Evolutionary conservation across 2,113 vertebrate species (phyloP).

Genomic region (Halichoerus grypus): DNA sequence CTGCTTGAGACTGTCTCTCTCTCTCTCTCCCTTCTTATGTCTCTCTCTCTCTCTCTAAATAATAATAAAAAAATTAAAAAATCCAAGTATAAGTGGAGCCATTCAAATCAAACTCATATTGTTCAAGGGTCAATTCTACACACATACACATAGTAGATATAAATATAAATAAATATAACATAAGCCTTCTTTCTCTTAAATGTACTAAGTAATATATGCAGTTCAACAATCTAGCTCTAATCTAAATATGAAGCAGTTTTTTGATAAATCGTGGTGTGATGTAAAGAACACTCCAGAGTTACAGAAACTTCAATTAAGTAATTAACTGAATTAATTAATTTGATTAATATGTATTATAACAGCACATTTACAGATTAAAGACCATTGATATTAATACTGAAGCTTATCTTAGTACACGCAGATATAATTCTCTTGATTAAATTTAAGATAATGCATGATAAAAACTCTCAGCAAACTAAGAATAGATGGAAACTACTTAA

Average conservation of each 20-base stretch:
- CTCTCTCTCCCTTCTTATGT: not conserved
- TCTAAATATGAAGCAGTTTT: not conserved
- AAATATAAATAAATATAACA: not conserved
- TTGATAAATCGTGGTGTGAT: not conserved
- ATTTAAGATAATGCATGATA: not conserved
- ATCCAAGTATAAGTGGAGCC: not conserved
- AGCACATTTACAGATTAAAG: not conserved
- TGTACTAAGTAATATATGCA: not conserved
- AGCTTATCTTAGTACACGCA: not conserved
- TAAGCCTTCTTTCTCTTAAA: not conserved
- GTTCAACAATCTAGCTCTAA: not conserved
- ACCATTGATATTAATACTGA: not conserved
- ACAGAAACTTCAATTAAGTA: slow-evolving; percentile 5
- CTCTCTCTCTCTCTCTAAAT: not conserved
- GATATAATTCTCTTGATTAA: not conserved
- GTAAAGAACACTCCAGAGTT: not conserved
- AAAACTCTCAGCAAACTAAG: not conserved
- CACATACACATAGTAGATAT: not conserved
- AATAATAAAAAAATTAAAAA: not conserved
- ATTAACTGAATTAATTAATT: not conserved
- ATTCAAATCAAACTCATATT: not conserved
- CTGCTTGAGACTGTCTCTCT: not conserved
- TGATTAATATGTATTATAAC: not conserved
- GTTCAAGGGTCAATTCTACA: not conserved
- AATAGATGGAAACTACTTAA: not conserved